These are phyloP conservation scores for Casuarius casuarius DNA, from an alignment of 2,113 vertebrate species.

Conservation along the genomic window DNA sequence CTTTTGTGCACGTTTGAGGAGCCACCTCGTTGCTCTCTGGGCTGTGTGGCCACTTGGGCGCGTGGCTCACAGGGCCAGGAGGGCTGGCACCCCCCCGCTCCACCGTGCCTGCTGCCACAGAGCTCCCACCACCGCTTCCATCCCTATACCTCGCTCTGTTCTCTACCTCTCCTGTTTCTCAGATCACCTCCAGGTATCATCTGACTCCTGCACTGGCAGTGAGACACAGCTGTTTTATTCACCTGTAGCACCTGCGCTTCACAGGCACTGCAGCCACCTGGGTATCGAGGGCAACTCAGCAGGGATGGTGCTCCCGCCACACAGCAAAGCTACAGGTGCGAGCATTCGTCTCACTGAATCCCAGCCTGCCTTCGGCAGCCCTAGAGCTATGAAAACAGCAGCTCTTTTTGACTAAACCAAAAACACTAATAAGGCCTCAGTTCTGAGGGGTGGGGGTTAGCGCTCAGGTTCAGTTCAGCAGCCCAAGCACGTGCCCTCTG, in stretches of 20 bases:
- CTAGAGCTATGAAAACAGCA: background rate
- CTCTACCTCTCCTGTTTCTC: background rate
- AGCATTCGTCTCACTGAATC: background rate
- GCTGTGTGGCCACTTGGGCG: background rate
- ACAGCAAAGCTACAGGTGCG: background rate
- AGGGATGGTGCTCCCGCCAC: background rate
- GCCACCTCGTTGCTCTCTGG: too few species aligned
- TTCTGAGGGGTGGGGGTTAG: background rate
- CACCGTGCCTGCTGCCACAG: background rate
- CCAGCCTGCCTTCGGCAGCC: background rate
- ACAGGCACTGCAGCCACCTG: background rate
- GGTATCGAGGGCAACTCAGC: background rate
- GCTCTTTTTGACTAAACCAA: background rate
- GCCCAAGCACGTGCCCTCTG: background rate
- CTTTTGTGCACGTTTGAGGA: background rate
- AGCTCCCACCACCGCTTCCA: background rate
- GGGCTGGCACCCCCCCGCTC: too few species aligned
- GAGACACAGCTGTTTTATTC: background rate
- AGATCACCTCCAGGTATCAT: background rate
- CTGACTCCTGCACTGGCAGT: accelerated
- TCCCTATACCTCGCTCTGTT: background rate
- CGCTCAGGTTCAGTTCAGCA: background rate
- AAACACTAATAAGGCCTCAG: background rate
- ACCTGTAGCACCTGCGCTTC: background rate
- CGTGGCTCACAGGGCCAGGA: too few species aligned